Base-by-base conservation (phyloP, 1,140 invertebrate species). In the Caenorhabditis remanei region DNA sequence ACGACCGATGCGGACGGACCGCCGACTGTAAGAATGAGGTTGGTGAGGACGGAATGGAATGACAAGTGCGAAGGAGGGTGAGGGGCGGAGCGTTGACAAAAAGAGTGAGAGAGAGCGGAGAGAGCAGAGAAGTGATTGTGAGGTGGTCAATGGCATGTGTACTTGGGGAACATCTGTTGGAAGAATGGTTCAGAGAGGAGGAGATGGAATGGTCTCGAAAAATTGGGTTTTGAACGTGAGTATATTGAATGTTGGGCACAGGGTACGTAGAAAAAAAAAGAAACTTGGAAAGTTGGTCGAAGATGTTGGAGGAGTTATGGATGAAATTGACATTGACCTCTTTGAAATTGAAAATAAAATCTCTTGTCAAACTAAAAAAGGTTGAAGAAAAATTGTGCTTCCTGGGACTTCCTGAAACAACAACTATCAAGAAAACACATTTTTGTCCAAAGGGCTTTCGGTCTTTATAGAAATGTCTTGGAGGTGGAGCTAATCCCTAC, bases 11-110 rank as follows among this genome's bases (percentile, higher is more conserved):
- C 32, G 32, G 32, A 32, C 13, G 46, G 71, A 53, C 71, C 71
- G 71, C 50, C 46, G 71, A 79, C 71, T 79, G 71, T 79, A 79
- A 46, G 71, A 50, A 19, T 79, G 46, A 50, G 71, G 71, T 71
- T 46, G 32, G 40, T 11, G 14, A 24, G 9, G 46, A 79, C 13
- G 6, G 65, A 50, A 79, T 71, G 67, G 24, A 65, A 32, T 0
- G 65, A 79, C 46, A 53, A 79, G 71, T 21, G 46, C 21, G 43
- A 46, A 32, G 16, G 71, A 50, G 71, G 53, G 65, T 46, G 53
- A 32, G 46, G n/a, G 71, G 71, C 71, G 71, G 71, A 24, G 46
- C 46, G 5, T 53, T 3, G 50, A 11, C 11, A 53, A 53, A 53
- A 53, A 8, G 46, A 79, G 71, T 19, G 43, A 50, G 21, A 11